Evolutionary conservation across 1,140 invertebrate species (phyloP).

Genomic region (Drosophila persimilis): DNA sequence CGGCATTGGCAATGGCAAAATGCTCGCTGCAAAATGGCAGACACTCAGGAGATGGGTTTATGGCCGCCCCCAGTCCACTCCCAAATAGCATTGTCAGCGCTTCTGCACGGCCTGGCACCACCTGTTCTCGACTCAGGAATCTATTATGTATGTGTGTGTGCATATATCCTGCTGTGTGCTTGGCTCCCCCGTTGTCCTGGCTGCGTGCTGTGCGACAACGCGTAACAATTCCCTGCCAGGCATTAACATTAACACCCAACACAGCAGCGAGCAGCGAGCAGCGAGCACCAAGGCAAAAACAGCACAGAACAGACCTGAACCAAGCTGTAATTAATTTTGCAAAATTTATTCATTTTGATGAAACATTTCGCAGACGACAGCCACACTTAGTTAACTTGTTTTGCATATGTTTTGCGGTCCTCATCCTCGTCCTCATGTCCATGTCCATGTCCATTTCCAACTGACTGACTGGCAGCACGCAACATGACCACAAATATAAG

Average conservation of each 20-base stretch:
- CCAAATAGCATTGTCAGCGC: conserved; percentile 3
- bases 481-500: conserved; percentile 43
- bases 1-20: conserved; percentile 18
- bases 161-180: conserved; percentile 41
- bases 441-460: conserved; percentile 17
- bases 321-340: conserved; percentile 72
- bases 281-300: not conserved
- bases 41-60: not conserved
- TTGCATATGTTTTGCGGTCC: conserved; percentile 46
- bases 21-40: conserved; percentile 21
- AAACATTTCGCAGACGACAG: conserved; percentile 60
- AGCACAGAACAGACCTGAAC: not conserved
- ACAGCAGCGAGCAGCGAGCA: not conserved
- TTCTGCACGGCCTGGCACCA: conserved; percentile 29
- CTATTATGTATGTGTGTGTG: conserved; percentile 6
- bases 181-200: conserved; percentile 37
- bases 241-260: conserved; percentile 34
- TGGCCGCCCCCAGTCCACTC: too few species aligned
- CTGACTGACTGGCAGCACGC: conserved; percentile 38
- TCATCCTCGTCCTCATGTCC: conserved; percentile 25
- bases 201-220: conserved; percentile 53
- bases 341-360: conserved; percentile 71
- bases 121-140: conserved; percentile 3
- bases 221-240: conserved; percentile 15
- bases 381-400: conserved; percentile 60